Conservation (phyloP, 2,113 vertebrate genomes). For the Crotalus horridus region DNA sequence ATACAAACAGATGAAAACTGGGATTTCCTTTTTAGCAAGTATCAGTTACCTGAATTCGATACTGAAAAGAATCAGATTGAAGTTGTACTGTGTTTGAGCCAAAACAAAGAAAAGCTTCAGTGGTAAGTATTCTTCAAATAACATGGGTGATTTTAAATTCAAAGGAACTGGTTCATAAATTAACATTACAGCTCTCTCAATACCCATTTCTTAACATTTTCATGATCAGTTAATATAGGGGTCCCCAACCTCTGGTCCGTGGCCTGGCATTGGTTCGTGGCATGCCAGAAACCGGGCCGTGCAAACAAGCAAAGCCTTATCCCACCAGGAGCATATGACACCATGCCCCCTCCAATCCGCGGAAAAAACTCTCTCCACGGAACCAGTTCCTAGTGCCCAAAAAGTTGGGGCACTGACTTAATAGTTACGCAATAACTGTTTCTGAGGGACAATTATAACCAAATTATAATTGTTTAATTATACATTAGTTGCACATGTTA, state of each 20-base stretch:
- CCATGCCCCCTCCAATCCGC: too few species aligned
- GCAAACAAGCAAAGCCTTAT: too few species aligned
- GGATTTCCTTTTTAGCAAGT: constrained; percentile 86
- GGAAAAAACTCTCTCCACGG: too few species aligned
- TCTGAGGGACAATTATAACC: neutral
- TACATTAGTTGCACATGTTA: neutral
- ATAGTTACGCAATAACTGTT: neutral
- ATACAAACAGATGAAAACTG: constrained; percentile 79
- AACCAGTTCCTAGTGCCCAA: too few species aligned
- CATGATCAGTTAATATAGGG: neutral
- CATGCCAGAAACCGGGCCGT: too few species aligned
- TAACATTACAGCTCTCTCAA: neutral
- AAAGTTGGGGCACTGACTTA: neutral
- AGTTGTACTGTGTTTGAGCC: constrained; percentile 70
- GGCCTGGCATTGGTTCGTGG: too few species aligned
- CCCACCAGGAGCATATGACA: too few species aligned
- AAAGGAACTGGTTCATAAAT: neutral
- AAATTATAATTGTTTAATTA: neutral
- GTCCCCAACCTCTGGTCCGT: too few species aligned
- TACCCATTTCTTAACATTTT: neutral
- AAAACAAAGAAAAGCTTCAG: constrained; percentile 74
- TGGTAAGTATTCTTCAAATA: constrained; percentile 65
- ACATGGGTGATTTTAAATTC: neutral
- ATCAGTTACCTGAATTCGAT: constrained; percentile 70
- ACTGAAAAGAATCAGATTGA: constrained; percentile 76